A percentile compares a stretch with the other conserved stretches of the same genome.
These are phyloP conservation scores for Malaclemys terrapin DNA, from an alignment of 2,113 vertebrate species.

Conservation along the genomic window DNA sequence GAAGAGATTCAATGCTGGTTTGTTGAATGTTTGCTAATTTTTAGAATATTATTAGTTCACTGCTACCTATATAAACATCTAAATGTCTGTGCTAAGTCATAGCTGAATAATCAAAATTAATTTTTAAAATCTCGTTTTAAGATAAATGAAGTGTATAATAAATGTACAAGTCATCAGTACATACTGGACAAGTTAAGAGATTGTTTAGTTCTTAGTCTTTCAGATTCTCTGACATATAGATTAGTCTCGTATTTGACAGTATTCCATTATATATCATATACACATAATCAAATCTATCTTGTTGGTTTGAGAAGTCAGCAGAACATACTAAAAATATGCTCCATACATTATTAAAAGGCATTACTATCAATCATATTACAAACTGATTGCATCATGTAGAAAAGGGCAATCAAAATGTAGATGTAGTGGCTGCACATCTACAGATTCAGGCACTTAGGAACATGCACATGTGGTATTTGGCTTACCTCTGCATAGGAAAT, in stretches of 20 bases:
- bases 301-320: slow-evolving; percentile 3
- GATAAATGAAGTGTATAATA: background rate
- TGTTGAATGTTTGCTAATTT: background rate
- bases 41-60: background rate
- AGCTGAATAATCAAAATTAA: background rate
- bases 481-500: rapidly evolving
- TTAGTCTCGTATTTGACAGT: background rate
- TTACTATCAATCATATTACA: background rate
- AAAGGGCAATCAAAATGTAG: rapidly evolving
- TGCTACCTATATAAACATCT: background rate
- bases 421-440: rapidly evolving
- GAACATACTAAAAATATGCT: background rate
- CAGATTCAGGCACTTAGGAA: rapidly evolving
- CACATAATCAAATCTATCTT: background rate
- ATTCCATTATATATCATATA: background rate
- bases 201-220: background rate
- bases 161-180: background rate
- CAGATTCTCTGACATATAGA: background rate
- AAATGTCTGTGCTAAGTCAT: background rate
- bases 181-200: rapidly evolving
- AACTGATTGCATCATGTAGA: rapidly evolving
- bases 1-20: background rate
- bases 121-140: background rate
- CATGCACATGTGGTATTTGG: rapidly evolving
- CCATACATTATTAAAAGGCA: background rate